These are phyloP conservation scores for Piaya cayana DNA, from an alignment of 2,113 vertebrate species.

Conservation along the genomic window DNA sequence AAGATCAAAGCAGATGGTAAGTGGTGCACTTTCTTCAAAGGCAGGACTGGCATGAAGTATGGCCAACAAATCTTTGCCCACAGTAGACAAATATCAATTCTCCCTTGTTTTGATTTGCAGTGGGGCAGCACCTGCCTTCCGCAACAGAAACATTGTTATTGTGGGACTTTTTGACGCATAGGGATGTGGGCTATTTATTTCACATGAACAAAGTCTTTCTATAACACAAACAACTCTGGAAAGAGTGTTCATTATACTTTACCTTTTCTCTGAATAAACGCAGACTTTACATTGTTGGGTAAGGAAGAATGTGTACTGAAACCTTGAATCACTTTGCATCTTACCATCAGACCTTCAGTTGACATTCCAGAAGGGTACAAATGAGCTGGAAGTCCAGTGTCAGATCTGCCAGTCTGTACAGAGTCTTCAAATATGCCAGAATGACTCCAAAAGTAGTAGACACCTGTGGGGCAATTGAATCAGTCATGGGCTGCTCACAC, in stretches of 20 bases:
- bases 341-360: not conserved
- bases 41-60: not conserved
- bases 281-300: not conserved
- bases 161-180: not conserved
- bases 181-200: not conserved
- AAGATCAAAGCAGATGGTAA: not conserved
- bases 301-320: not conserved
- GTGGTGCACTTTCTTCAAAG: not conserved
- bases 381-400: not conserved
- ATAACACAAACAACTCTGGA: not conserved
- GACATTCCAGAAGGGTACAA: not conserved
- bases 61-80: not conserved
- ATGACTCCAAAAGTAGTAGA: not conserved
- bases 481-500: not conserved
- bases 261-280: not conserved
- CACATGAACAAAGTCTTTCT: not conserved
- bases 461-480: not conserved
- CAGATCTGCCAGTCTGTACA: not conserved
- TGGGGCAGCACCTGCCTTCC: not conserved
- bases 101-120: not conserved
- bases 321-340: not conserved
- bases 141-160: not conserved
- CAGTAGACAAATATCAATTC: not conserved
- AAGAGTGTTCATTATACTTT: not conserved
- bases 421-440: not conserved